Base-by-base conservation (phyloP, 2,113 vertebrate species). In the Callithrix jacchus region DNA sequence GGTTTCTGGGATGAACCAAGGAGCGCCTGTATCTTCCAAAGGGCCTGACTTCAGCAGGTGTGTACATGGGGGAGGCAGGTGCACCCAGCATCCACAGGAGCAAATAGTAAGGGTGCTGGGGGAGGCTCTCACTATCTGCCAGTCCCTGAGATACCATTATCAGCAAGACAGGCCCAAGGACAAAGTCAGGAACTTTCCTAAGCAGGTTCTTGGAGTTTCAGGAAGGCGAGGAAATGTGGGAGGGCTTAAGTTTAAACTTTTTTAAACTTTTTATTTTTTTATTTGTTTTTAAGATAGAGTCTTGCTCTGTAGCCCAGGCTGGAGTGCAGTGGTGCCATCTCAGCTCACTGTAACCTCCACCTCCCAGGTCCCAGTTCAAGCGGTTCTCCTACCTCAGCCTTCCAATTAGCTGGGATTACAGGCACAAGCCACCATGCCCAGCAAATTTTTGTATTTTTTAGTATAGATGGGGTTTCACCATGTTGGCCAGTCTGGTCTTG, bases 61-160 rank as follows among this genome's bases (percentile, higher is more conserved):
- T 12, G 70, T 18, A 1, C 1, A 2, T 10, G 45, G 49, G 49
- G 40, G 54, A 40, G 83, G 47, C 23, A 0, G 1, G 70, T 0
- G 6, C 32, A 16, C 35, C 17, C 52, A 3, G 0, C 9, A 6
- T 2, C 30, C 14, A 0, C 11, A 1, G 25, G 25, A 11, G 20
- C 0, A 0, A 21, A 12, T 5, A 4, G 7, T 3, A 16, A 47
- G 30, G 11, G 1, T 16, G 66, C 0, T 3, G 17, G 52, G 7
- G 12, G 42, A 8, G 30, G n/a, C 49, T 40, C 30, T 74, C 12
- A 30, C 49, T 30, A 0, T 5, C 56, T 1, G 20, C 37, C 13
- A 17, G 79, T 52, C 18, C 37, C 42, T 21, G 30, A 73, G 54
- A 30, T 32, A 7, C 13, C 0, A 0, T 47, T 37, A 17, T 37